Evolutionary conservation across 2,888 invertebrate genomes (phyloP).

Genomic region (Didymodactylos carnosus): DNA sequence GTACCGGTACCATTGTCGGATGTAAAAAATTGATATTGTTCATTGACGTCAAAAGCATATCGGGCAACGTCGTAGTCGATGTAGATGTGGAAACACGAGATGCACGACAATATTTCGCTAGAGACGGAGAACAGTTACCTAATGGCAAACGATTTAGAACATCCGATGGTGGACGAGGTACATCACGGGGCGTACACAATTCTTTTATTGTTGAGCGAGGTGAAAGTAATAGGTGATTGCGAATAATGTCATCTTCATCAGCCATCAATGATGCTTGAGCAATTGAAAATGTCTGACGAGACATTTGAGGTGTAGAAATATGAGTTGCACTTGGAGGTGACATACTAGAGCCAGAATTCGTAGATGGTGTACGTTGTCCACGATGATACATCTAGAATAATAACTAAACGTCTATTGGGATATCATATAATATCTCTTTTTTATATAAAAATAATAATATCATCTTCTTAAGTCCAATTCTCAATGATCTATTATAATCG

Average conservation of each 20-base stretch:
- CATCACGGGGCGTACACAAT: not conserved
- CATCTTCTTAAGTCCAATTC: no score
- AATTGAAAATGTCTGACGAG: not conserved
- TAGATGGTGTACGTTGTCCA: no score
- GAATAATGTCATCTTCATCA: no score
- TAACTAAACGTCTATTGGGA: no score
- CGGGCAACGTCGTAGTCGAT: not conserved
- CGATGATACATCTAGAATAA: no score
- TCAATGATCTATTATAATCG: no score
- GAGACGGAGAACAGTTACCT: not conserved
- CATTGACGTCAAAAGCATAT: not conserved
- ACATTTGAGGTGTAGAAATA: no score
- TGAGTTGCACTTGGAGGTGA: no score
- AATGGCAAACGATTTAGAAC: not conserved
- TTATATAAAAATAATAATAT: no score
- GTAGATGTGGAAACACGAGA: not conserved
- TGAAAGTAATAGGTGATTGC: no score
- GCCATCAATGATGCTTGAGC: not conserved
- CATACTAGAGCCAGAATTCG: no score
- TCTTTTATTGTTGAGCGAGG: not conserved
- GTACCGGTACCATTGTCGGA: not conserved
- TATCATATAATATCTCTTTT: no score
- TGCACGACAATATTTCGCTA: not conserved
- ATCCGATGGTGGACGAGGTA: not conserved
- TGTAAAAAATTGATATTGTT: not conserved